Base-by-base conservation (phyloP, 2,888 invertebrate species). In the Lithophane leautieri region DNA sequence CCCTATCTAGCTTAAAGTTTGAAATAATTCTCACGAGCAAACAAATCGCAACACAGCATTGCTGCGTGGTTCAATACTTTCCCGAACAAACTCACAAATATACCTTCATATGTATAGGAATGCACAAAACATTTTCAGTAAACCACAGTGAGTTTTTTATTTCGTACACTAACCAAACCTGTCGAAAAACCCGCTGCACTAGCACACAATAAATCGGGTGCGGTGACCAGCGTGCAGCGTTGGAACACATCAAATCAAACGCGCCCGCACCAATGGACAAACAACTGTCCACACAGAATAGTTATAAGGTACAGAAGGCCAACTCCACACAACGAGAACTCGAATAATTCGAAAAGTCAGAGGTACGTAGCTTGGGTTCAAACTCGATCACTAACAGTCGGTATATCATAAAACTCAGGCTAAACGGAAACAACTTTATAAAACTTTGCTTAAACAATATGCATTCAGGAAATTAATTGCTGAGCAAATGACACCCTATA, bases 171-270 rank as follows among this genome's bases (percentile, higher is more conserved):
- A 71, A 68, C 83, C 47, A 63, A 69, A 80, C 73, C 79, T 84
- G 75, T 80, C 81, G 75, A 75, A 79, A 70, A 68, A n/a, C 58
- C 34, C 58, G 70, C 16, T 44, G 70, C n/a, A 44, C 63, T 44
- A 50, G 81, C 63, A n/a, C 69, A 69, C 71, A 72, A 84, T 82
- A 82, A 84, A 80, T 82, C 69, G 61, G 40, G 25, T n/a, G 69
- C n/a, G 70, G 67, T 71, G 72, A 56, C 83, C 79, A 69, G 19
- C 34, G 70, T 47, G 60, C 78, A 69, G 19, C 40, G 71, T 69
- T 61, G 56, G 52, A 47, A 44, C 81, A 71, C 66, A 84, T 82
- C 81, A 74, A 83, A 83, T 79, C 74, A 80, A 84, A 82, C 70
- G 66, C 40, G 54, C 44, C 58, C 70, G 71, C 71, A 44, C 63